Evolutionary conservation across 2,888 invertebrate genomes (phyloP), one percentile per base, ranked within the genome.

Genomic region (Uloborus plumipes): DNA sequence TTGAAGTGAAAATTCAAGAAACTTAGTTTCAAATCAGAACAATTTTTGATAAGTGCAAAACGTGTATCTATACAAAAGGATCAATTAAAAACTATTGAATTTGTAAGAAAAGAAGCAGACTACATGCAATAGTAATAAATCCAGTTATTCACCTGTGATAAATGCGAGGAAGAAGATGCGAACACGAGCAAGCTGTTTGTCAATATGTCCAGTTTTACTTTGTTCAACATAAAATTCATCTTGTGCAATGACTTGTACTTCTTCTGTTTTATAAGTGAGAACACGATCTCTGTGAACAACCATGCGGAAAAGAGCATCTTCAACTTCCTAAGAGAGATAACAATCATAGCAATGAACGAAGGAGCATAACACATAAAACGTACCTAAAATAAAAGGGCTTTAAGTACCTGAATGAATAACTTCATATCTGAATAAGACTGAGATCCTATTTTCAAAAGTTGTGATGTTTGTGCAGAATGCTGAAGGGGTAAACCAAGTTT

Each of bases 401-500:
- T 14, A 62, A 22, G 16, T 71, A 85, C 93, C 86, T 93, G 92
- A 16, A 97, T 95, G 90, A 99, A 97, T 89, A 94, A 94, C 89
- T 96, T 95, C 90, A 99, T 92, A 88, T 97, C 96, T 88, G 96
- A 95, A 89, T 92, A 96, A 88, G 90, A 92, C 88, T 96, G 92
- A 4, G 96, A 95, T 47, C 98, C 99, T 84, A 99, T 92, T 91
- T 99, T 99, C 89, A 98, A 94, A 79, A 99, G 92, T 90, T 98
- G 97, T 14, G 98, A 97, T 71, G 96, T 94, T 91, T 96, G 97
- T 1, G 99, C 98, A 0, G 98, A 96, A 89, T 99, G 99, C 89
- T 99, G 99, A 0, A 99, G 95, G 0, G 98, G 98, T 87, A 97
- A 91, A 18, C 98, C 98, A 31, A 98, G 92, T 89, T 98, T 98